Conservation (phyloP, 2,113 vertebrate species). For the Anarhynchus alexandrinus region DNA sequence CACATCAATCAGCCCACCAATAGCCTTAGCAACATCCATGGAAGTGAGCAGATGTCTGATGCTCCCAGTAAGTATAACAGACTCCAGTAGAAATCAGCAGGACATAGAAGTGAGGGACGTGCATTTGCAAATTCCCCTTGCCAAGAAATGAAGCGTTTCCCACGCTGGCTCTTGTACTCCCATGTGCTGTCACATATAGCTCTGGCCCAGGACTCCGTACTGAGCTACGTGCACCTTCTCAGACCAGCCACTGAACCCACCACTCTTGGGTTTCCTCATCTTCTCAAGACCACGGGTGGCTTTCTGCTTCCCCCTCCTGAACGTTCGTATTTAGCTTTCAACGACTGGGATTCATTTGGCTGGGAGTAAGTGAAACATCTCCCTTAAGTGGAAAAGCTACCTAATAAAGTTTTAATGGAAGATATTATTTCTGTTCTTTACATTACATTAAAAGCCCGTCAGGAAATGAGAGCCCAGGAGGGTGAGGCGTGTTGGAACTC, state of each 20-base stretch:
- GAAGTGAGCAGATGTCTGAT: neutral
- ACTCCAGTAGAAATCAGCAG: neutral
- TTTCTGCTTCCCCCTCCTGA: neutral
- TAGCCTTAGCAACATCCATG: neutral
- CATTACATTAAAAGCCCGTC: slow-evolving; percentile 38
- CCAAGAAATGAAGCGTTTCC: neutral
- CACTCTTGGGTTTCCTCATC: neutral
- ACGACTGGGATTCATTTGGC: neutral
- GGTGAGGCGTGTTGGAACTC: neutral
- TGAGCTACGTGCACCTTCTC: neutral
- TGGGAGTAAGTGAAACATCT: neutral
- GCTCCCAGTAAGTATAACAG: neutral
- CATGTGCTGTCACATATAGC: neutral
- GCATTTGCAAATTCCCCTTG: neutral
- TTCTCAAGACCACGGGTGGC: neutral
- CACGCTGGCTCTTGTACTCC: neutral
- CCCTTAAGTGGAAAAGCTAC: slow-evolving; percentile 28
- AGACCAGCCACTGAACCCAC: neutral
- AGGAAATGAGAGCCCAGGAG: slow-evolving; percentile 45
- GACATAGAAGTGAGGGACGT: neutral
- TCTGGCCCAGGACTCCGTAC: neutral
- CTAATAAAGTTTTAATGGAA: slow-evolving; percentile 55
- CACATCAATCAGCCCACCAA: slow-evolving; percentile 22
- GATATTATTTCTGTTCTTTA: slow-evolving; percentile 56
- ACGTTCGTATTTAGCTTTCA: neutral